Conservation (phyloP, 2,888 invertebrate species). For the Argyresthia goedartella region DNA sequence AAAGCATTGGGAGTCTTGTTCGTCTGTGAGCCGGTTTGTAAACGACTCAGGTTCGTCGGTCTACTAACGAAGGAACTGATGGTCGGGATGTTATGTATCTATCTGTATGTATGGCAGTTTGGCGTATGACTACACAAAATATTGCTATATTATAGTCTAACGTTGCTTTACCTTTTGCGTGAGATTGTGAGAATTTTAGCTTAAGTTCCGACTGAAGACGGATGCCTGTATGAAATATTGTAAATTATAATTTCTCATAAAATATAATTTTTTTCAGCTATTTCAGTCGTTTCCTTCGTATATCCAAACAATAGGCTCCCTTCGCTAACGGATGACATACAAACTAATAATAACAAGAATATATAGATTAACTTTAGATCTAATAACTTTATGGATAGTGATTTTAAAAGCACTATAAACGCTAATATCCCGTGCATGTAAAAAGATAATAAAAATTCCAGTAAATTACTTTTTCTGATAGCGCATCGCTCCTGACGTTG, state of each 20-base stretch:
- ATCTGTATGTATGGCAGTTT: conserved; percentile 50
- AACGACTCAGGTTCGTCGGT: conserved; percentile 27
- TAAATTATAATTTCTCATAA: conserved; percentile 74
- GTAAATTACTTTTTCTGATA: too few relatives aligned
- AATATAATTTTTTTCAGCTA: conserved; percentile 74
- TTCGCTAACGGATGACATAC: too few relatives aligned
- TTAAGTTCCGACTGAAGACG: conserved; percentile 73
- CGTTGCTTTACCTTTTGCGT: conserved; percentile 73
- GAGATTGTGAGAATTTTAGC: conserved; percentile 71
- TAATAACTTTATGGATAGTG: too few relatives aligned
- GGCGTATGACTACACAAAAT: conserved; percentile 61
- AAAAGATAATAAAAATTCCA: too few relatives aligned
- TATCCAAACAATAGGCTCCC: background rate
- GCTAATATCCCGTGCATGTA: too few relatives aligned
- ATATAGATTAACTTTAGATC: too few relatives aligned
- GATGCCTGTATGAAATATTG: conserved; percentile 72
- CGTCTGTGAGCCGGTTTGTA: conserved; percentile 18
- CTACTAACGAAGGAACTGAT: conserved; percentile 47
- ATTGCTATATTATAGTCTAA: conserved; percentile 72
- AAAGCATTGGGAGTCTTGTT: conserved; percentile 15
- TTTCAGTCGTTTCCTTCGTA: conserved; percentile 42
- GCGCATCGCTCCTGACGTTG: too few relatives aligned
- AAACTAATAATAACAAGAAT: too few relatives aligned
- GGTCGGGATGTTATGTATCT: conserved; percentile 37
- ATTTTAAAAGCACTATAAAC: too few relatives aligned